Percentiles rank a stretch among this genome's conserved stretches.
These are phyloP conservation scores for Bufo bufo DNA, from an alignment of 2,113 vertebrate species.

Conservation along the genomic window DNA sequence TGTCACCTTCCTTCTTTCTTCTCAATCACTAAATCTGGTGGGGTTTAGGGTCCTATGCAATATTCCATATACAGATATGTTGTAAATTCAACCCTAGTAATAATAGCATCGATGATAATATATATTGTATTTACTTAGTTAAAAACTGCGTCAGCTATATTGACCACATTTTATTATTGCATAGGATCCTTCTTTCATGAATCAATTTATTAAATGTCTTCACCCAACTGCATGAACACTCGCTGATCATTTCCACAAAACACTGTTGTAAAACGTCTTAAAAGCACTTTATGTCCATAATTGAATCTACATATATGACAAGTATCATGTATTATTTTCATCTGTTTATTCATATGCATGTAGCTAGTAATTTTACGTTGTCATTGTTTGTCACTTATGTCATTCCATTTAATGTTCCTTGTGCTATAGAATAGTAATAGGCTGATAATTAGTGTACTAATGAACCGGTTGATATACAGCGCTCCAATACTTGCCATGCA, in stretches of 20 bases:
- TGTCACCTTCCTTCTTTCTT: conserved; percentile 17
- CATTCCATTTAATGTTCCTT: neutral
- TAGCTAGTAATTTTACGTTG: neutral
- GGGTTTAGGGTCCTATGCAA: conserved; percentile 28
- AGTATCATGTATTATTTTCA: neutral
- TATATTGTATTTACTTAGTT: neutral
- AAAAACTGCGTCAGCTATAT: too few species aligned
- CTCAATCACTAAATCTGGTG: conserved; percentile 25
- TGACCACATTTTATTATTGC: conserved; percentile 22
- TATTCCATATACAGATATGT: neutral
- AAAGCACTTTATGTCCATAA: neutral
- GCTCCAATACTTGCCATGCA: neutral
- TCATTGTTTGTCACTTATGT: neutral
- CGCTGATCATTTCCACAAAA: neutral
- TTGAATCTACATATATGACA: neutral
- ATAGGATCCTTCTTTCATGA: conserved; percentile 23
- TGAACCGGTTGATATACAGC: neutral
- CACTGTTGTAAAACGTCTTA: neutral
- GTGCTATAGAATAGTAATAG: neutral
- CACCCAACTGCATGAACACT: conserved; percentile 8
- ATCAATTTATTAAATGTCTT: neutral
- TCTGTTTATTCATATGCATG: neutral
- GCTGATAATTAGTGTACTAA: neutral
- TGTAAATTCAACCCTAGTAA: neutral
- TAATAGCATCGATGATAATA: neutral